These are phyloP conservation scores for Esox niger DNA, from an alignment of 2,113 vertebrate species.

Conservation along the genomic window DNA sequence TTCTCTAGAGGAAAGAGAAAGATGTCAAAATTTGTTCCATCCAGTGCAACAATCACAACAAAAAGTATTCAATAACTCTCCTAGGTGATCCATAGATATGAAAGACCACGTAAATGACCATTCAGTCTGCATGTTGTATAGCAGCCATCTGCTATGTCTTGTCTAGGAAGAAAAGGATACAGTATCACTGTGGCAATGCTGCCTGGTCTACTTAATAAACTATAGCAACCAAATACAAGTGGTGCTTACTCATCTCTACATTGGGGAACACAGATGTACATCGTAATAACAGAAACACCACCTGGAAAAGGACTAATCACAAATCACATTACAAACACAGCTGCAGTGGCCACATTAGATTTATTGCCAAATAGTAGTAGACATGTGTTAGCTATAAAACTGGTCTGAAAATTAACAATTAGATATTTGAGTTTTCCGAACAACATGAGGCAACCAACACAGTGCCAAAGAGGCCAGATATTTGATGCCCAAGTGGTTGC, in stretches of 20 bases:
- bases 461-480: no score
- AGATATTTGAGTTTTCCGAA: no score
- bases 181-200: neutral
- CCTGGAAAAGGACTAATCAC: no score
- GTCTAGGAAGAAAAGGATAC: neutral
- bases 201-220: neutral
- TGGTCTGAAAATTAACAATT: no score
- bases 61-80: neutral
- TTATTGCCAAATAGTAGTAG: no score
- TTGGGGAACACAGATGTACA: neutral
- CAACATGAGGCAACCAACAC: no score
- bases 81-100: neutral
- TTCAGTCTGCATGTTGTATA: neutral
- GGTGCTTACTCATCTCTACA: no score
- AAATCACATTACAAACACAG: no score
- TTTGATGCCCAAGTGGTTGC: no score
- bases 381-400: no score
- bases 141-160: neutral
- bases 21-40: neutral
- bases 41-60: neutral
- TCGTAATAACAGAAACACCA: no score
- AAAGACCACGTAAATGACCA: neutral
- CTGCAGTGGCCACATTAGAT: no score
- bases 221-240: neutral
- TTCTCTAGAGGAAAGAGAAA: neutral